These are phyloP conservation scores for Tetragonula clypearis DNA, from an alignment of 1,140 invertebrate species.

Conservation along the genomic window DNA sequence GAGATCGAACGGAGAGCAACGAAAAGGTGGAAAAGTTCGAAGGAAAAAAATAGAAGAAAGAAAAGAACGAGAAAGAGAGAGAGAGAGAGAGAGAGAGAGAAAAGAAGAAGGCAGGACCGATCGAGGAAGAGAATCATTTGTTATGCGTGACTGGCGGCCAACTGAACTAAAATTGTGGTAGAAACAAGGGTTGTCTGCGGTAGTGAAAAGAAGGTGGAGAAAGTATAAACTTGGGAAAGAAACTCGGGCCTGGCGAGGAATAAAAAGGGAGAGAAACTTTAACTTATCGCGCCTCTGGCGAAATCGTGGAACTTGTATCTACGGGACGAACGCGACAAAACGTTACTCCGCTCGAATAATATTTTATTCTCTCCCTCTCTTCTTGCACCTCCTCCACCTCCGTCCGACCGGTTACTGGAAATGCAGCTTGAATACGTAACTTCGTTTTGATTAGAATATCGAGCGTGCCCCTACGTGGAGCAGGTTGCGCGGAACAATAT, in stretches of 20 bases:
- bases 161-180: constrained; percentile 67
- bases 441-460: constrained; percentile 59
- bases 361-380: constrained; percentile 55
- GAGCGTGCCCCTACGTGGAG: neutral
- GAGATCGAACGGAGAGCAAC: neutral
- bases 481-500: neutral
- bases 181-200: constrained; percentile 59
- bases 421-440: constrained; percentile 60
- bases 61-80: neutral
- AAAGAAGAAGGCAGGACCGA: neutral
- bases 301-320: constrained; percentile 65
- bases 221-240: constrained; percentile 62
- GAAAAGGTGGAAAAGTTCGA: neutral
- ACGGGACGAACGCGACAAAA: constrained; percentile 59
- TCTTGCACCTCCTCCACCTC: neutral
- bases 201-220: constrained; percentile 53
- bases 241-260: constrained; percentile 56
- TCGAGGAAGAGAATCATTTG: constrained; percentile 49
- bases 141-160: constrained; percentile 67
- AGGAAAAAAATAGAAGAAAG: too few relatives aligned
- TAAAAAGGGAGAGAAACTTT: constrained; percentile 61
- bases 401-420: constrained; percentile 47
- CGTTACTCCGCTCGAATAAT: constrained; percentile 56
- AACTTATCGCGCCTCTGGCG: constrained; percentile 65
- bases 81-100: neutral